phyloP scores from a whole-genome alignment of 2,797 vertebrate genomes.

The Catamblyrhynchus diadema region DNA sequence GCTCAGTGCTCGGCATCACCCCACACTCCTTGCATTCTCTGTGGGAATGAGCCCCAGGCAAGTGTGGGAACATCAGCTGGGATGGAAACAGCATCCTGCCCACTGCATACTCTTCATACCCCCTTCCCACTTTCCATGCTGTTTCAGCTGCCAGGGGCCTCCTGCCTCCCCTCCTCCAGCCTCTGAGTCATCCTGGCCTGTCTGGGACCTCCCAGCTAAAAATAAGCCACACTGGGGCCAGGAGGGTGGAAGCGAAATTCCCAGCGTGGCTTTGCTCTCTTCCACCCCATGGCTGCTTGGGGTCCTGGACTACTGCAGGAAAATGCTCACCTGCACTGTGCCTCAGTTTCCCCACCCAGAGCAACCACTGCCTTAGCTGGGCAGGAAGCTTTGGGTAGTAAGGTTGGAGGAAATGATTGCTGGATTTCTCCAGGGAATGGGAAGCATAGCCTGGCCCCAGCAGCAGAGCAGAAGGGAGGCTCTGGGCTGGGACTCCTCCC shows the following conservation, averaged over 20 bases:
- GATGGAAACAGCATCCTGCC: neutral
- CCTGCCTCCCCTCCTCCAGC: constrained; percentile 39
- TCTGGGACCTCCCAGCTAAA: constrained; percentile 39
- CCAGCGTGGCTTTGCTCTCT: neutral
- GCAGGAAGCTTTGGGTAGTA: neutral
- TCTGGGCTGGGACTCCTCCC: neutral
- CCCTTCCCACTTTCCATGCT: neutral
- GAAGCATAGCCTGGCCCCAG: neutral
- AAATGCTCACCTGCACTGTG: neutral
- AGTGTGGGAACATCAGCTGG: neutral
- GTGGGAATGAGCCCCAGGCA: neutral
- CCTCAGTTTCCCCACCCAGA: neutral
- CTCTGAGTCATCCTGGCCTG: constrained; percentile 51
- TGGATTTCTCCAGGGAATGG: neutral
- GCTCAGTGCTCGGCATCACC: neutral
- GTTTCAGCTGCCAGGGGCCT: neutral
- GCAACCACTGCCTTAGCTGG: neutral
- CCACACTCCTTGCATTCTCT: neutral
- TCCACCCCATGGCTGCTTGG: neutral
- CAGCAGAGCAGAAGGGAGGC: neutral
- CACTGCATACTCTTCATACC: fast-evolving
- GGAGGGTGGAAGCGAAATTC: constrained; percentile 31
- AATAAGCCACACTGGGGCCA: constrained; percentile 45
- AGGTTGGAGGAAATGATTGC: neutral
- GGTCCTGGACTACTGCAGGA: neutral